Base-by-base conservation (phyloP, 2,888 invertebrate species). In the Aproaerema taeniolella region DNA sequence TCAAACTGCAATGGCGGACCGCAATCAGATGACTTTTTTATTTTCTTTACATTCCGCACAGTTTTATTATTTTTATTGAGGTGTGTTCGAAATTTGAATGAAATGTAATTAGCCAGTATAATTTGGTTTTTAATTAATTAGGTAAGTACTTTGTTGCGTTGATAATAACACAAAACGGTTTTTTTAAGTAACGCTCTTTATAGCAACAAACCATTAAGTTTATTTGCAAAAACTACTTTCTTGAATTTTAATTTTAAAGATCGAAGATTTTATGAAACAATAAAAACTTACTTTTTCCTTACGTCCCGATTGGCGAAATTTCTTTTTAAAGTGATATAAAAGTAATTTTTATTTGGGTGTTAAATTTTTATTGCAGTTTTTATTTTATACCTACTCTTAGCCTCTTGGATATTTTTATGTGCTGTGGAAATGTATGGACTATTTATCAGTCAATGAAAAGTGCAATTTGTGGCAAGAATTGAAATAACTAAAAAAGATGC, bases 211-310 rank as follows among this genome's bases (percentile, higher is more conserved):
- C n/a, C n/a, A n/a, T n/a, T n/a, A n/a, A n/a, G n/a, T n/a, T n/a
- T n/a, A n/a, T n/a, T n/a, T n/a, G n/a, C 20, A 20, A 20, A 20
- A 20, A 20, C 8, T 20, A 20, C 5, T 20, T 20, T 20, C 20
- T 6, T 8, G 33, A 41, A 37, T 16, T 52, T 58, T 50, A 51
- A 57, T 57, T 52, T 45, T 37, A 42, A 43, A 52, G 50, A 35
- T 55, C 52, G 49, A 51, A 54, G 45, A 43, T 51, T 58, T 65
- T 63, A 60, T 60, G 45, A 53, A 33, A 43, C 50, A 53, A 61
- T 55, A 62, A 59, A 47, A 43, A 41, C 56, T 58, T 51, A 46
- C 49, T 44, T 47, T 49, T 42, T 42, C 41, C 41, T 39, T 43
- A 42, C 42, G 43, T 42, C 45, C 43, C 41, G 41, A 42, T 37